Evolutionary conservation across 2,888 invertebrate genomes (phyloP), one percentile per base, ranked within the genome.

Genomic region (Neoascia interrupta): DNA sequence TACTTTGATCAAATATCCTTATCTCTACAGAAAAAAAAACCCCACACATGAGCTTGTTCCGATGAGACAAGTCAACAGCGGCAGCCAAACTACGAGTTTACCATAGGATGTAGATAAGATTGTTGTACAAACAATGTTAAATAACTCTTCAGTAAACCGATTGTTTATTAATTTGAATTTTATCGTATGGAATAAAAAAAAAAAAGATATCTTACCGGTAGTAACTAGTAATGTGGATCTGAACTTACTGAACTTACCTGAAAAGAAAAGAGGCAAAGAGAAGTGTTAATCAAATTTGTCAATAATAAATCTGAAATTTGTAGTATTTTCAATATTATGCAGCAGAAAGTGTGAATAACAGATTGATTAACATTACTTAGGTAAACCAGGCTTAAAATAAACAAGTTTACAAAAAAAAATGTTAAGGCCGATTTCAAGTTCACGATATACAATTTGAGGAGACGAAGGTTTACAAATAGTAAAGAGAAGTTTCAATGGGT

Each of bases 191-290:
- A n/a, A n/a, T n/a, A n/a, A n/a, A n/a, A n/a, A n/a, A n/a, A n/a
- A n/a, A n/a, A n/a, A n/a, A 10, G 1, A 23, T 10, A 47, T 37
- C 70, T 72, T 61, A 56, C 70, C 47, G 31, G 11, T 53, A 19
- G n/a, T 15, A 60, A 47, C 45, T 8, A 16, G 60, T 45, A 36
- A 16, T 23, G 23, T 8, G 13, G 8, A n/a, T n/a, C n/a, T n/a
- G n/a, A n/a, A n/a, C n/a, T n/a, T n/a, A n/a, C 26, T 26, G 37
- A 26, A 70, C 69, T 70, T 70, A 70, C 69, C 60, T 61, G 16
- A 5, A 61, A 61, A 19, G 28, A 61, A 26, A 60, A 26, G 5
- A 43, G 34, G 18, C 18, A 60, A 11, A 31, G 16, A 15, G 5
- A 5, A 11, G 16, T 58, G 34, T 43, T 43, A 19, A 43, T 23